Percentiles rank a stretch among this genome's conserved stretches.
phyloP scores from a whole-genome alignment of 2,797 vertebrate genomes.

The Sitta carolinensis region DNA sequence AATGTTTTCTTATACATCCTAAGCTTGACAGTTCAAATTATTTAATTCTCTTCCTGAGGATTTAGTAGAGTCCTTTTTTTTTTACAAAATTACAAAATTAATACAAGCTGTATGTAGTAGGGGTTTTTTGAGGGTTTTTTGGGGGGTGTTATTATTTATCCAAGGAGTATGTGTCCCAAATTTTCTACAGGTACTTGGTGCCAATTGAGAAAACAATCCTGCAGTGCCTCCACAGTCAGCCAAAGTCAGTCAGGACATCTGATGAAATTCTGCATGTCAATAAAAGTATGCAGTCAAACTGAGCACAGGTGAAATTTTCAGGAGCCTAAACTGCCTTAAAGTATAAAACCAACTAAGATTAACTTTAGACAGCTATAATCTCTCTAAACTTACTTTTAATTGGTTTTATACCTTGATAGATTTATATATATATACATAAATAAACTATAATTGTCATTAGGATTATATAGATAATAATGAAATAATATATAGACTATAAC shows the following conservation, averaged over 20 bases:
- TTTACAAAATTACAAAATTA: neutral
- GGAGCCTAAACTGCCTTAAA: neutral
- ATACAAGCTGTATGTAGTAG: neutral
- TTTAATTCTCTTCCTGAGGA: neutral
- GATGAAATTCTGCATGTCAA: neutral
- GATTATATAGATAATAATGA: neutral
- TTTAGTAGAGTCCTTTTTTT: neutral
- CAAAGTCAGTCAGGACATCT: neutral
- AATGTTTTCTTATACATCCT: neutral
- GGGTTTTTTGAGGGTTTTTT: rapidly evolving
- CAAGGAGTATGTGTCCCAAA: neutral
- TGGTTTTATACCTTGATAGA: neutral
- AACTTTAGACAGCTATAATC: neutral
- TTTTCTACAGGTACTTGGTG: neutral
- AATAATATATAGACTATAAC: neutral
- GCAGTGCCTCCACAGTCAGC: neutral
- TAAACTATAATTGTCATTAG: neutral
- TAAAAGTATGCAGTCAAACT: neutral
- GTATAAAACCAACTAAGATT: neutral
- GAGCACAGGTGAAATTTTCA: neutral
- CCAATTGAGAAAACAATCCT: neutral
- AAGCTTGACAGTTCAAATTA: neutral
- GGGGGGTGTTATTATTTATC: neutral
- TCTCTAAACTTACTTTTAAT: neutral
- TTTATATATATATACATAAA: neutral